These are phyloP conservation scores for Aphyosemion australe DNA, from an alignment of 2,113 vertebrate genomes.

Conservation along the genomic window DNA sequence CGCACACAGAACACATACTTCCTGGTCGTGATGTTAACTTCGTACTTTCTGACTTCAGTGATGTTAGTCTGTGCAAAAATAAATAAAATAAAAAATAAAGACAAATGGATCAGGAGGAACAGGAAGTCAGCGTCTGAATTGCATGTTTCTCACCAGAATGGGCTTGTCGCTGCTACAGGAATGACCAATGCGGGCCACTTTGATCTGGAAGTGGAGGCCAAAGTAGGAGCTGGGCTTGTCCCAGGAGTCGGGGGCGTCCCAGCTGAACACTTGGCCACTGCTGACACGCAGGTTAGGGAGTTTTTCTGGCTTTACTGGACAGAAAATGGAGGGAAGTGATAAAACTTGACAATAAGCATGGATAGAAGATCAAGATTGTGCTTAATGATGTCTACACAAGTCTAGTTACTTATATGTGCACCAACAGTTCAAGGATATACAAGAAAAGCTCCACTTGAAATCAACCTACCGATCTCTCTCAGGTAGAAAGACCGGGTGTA, in stretches of 20 bases:
- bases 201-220: conserved; percentile 73
- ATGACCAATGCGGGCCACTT: conserved; percentile 35
- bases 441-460: not conserved
- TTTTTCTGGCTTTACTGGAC: conserved; percentile 69
- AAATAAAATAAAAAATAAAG: not conserved
- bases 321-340: not conserved
- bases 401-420: too few relatives aligned
- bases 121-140: not conserved
- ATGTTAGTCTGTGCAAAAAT: not conserved
- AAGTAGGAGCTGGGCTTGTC: conserved; percentile 67
- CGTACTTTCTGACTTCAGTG: conserved; percentile 10
- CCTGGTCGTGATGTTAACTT: conserved; percentile 8
- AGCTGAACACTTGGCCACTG: conserved; percentile 48
- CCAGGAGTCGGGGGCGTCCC: conserved; percentile 73
- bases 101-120: not conserved
- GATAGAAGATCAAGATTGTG: too few relatives aligned
- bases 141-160: conserved; percentile 16
- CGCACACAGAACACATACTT: conserved; percentile 73
- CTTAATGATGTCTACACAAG: too few relatives aligned
- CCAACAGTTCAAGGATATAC: too few relatives aligned
- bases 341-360: not conserved
- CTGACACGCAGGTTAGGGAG: conserved; percentile 26
- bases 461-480: conserved; percentile 71
- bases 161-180: conserved; percentile 35
- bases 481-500: conserved; percentile 73